Base-by-base conservation (phyloP, 1,140 invertebrate species). In the Atopsyche davidsoni region DNA sequence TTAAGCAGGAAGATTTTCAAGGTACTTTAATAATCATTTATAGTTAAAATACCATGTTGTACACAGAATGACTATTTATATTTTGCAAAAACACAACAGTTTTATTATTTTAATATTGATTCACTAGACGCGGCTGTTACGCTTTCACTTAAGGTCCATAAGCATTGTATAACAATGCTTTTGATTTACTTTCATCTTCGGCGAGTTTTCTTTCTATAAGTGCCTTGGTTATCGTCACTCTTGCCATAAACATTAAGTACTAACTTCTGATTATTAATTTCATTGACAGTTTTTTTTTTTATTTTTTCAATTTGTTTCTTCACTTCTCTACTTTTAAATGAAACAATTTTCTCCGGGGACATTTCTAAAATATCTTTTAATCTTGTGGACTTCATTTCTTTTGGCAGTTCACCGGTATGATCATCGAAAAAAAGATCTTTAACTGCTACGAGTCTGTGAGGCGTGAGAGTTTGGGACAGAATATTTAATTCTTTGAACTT, bases 361-460 rank as follows among this genome's bases (percentile, higher is more conserved):
- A 64, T 53, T 54, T 55, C 60, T 38, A 63, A 43, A 13, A 63
- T 23, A 50, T 66, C 68, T n/a, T 32, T 55, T 36, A 7, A 34
- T 31, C 9, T 58, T 39, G 7, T 46, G 25, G 1, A 58, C 50
- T 0, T 65, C 58, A 17, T 64, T 59, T 51, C 28, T 39, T 7
- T 41, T 50, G 23, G 14, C 31, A 7, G 38, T 39, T n/a, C 17
- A 10, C n/a, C 22, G 39, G 53, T 35, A 1, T 59, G 46, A 19
- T 64, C 59, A n/a, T 76, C 70, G 11, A 73, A 68, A 53, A 83
- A 83, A 10, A 83, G 64, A 52, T 78, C 77, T 44, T 76, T 80
- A 0, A 83, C 73, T n/a, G 79, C 75, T 1, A 83, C 72, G 36
- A 83, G 51, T 59, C 76, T 65, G 19, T 69, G 64, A 0, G 67